Conservation (phyloP, 2,797 vertebrate genomes). For the Malacoctenus gilli region DNA sequence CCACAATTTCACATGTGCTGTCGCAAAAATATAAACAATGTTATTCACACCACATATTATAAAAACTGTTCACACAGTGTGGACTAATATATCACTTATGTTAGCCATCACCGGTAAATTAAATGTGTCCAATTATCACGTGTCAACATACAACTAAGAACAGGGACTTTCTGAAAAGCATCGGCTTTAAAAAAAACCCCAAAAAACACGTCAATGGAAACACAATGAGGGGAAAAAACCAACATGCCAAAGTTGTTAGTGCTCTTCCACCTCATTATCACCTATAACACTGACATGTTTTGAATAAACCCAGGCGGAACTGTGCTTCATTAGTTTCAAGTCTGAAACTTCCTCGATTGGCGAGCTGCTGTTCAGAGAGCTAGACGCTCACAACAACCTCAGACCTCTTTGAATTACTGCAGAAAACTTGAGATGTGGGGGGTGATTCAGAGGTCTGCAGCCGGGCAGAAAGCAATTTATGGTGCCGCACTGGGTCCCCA, state of each 20-base stretch:
- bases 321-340: constrained; percentile 18
- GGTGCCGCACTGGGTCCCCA: background rate
- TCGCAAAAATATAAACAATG: too few species aligned
- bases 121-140: background rate
- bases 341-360: background rate
- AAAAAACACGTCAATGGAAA: background rate
- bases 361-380: constrained; percentile 26
- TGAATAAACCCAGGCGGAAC: background rate
- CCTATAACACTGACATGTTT: background rate
- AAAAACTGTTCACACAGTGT: background rate
- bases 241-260: background rate
- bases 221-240: constrained; percentile 2
- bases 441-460: constrained; percentile 15
- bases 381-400: constrained; percentile 5
- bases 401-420: constrained; percentile 15
- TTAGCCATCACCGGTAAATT: background rate
- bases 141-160: background rate
- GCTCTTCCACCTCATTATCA: constrained; percentile 14
- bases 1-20: too few species aligned
- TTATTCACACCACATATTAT: too few species aligned
- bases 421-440: constrained; percentile 15
- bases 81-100: background rate
- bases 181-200: background rate
- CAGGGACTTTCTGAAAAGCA: background rate
- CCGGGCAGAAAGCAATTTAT: constrained; percentile 21